A percentile compares a stretch with the other conserved stretches of the same genome.
Conservation (phyloP, 2,888 invertebrate species). For the Boloria selene region DNA sequence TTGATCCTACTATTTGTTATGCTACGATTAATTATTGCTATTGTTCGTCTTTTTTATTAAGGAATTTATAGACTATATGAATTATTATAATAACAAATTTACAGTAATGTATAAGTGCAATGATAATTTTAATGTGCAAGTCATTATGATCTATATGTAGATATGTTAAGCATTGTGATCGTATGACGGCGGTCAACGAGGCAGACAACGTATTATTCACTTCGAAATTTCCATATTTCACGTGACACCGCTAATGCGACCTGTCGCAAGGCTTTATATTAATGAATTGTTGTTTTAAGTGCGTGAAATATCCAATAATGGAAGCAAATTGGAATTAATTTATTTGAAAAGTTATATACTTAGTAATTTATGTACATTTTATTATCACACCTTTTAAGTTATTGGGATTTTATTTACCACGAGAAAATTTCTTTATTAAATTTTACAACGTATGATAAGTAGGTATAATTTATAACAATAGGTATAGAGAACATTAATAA, state of each 20-base stretch:
- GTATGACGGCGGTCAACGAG: constrained; percentile 56
- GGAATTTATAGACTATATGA: not conserved
- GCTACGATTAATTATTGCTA: no score
- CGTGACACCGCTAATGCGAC: constrained; percentile 46
- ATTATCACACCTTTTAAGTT: no score
- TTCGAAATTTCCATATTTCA: constrained; percentile 51
- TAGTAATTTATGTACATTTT: not conserved
- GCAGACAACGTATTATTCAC: constrained; percentile 57
- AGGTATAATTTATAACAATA: no score
- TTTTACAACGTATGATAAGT: no score
- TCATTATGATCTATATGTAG: constrained; percentile 15
- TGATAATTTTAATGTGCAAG: constrained; percentile 10
- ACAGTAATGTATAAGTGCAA: constrained; percentile 1
- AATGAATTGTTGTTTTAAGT: constrained; percentile 37
- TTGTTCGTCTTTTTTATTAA: no score
- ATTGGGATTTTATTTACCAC: no score
- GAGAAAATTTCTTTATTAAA: no score
- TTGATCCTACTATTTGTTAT: no score
- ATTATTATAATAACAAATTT: no score
- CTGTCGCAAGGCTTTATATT: constrained; percentile 49
- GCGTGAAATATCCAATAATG: constrained; percentile 13
- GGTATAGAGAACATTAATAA: no score
- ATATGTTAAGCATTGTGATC: constrained; percentile 47
- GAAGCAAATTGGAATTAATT: constrained; percentile 2
- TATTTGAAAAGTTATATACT: not conserved